A percentile compares a stretch with the other conserved stretches of the same genome.
Conservation (phyloP, 1,140 invertebrate species). For the Argopecten irradians region DNA sequence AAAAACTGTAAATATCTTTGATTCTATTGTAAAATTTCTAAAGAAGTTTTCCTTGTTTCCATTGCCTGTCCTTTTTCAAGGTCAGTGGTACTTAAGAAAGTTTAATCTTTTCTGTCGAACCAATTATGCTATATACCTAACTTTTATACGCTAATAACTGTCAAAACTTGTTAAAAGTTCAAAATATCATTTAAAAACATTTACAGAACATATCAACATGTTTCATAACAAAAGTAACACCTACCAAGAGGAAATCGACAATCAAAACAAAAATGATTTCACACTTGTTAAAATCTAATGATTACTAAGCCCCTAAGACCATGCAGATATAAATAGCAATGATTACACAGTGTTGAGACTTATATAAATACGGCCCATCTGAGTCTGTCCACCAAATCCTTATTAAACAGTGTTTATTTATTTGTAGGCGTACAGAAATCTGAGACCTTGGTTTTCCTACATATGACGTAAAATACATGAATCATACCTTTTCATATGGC, state of each 20-base stretch:
- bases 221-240: not conserved
- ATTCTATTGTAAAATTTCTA: not conserved
- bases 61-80: not conserved
- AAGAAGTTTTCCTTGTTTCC: not conserved
- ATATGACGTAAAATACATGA: slow-evolving; percentile 1
- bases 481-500: not conserved
- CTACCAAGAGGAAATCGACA: not conserved
- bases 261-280: not conserved
- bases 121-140: not conserved
- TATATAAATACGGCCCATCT: too few species aligned
- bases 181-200: not conserved
- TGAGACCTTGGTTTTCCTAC: not conserved
- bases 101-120: not conserved
- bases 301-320: not conserved
- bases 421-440: not conserved
- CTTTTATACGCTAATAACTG: not conserved
- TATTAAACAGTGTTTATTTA: not conserved
- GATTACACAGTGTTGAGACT: not conserved
- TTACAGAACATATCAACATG: not conserved
- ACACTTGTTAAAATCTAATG: not conserved
- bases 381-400: not conserved
- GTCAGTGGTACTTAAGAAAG: not conserved
- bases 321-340: not conserved
- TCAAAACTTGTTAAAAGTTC: not conserved
- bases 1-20: not conserved